Evolutionary conservation across 2,113 vertebrate species (phyloP).

Genomic region (Proteles cristata): DNA sequence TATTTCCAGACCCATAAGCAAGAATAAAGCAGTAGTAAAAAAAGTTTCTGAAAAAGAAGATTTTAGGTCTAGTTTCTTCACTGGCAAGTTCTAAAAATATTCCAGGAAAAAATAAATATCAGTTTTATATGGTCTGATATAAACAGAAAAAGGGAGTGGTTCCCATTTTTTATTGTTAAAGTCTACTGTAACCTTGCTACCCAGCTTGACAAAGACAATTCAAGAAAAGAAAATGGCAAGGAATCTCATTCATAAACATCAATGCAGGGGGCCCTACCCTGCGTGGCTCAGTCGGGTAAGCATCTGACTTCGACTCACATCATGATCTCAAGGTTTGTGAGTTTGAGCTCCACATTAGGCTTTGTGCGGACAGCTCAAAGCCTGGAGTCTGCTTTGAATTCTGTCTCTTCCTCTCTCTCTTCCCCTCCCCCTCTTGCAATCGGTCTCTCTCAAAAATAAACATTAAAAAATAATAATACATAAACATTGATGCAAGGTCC

Average conservation of each 20-base stretch:
- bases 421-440: no score
- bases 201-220: constrained; percentile 14
- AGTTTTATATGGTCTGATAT: background rate
- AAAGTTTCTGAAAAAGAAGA: background rate
- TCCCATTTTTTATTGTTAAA: background rate
- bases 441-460: no score
- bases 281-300: no score
- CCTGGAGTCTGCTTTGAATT: no score
- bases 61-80: background rate
- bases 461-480: background rate
- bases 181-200: background rate
- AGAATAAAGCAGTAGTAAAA: background rate
- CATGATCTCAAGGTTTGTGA: no score
- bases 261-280: background rate
- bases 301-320: no score
- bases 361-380: no score
- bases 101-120: constrained; percentile 7
- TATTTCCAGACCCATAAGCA: background rate
- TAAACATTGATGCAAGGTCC: background rate
- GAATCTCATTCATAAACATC: constrained; percentile 39
- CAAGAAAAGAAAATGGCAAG: background rate
- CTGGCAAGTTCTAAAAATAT: background rate
- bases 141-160: background rate
- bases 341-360: no score
- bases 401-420: no score